Evolutionary conservation across 2,797 vertebrate species (phyloP).

Genomic region (Orestias chungarensis): DNA sequence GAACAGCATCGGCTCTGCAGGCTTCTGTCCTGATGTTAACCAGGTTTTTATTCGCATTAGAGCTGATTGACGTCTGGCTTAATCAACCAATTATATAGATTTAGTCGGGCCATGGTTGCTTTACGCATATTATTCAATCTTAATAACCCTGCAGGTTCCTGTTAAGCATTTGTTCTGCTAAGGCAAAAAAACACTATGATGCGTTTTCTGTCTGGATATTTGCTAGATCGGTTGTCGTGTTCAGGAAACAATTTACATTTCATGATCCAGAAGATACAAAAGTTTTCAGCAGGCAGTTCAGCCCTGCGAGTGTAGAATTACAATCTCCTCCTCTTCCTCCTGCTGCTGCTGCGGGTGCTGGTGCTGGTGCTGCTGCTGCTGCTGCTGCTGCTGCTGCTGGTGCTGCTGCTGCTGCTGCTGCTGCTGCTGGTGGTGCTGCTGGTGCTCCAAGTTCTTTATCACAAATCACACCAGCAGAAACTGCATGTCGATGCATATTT

Average conservation of each 20-base stretch:
- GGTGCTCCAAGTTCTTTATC: too few relatives aligned
- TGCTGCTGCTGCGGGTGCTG: constrained; percentile 22
- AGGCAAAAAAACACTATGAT: not conserved
- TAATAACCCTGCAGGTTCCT: too few relatives aligned
- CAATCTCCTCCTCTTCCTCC: constrained; percentile 58
- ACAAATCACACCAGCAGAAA: not conserved
- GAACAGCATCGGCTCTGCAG: constrained; percentile 1
- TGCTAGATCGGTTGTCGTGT: not conserved
- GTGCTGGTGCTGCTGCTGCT: not conserved
- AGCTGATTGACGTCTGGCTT: rapidly evolving
- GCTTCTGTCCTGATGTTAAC: rapidly evolving
- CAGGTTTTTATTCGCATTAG: rapidly evolving
- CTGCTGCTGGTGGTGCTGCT: constrained; percentile 9
- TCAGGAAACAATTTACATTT: not conserved
- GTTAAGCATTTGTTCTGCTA: not conserved
- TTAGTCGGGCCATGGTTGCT: too few relatives aligned
- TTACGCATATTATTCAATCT: too few relatives aligned
- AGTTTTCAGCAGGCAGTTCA: constrained; percentile 31
- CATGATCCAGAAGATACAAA: constrained; percentile 8
- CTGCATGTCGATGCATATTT: constrained; percentile 14
- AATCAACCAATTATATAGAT: too few relatives aligned
- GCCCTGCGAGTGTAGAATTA: constrained; percentile 70
- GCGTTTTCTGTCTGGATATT: not conserved
- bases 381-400: constrained; percentile 14
- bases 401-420: not conserved